Conservation (phyloP, 2,113 vertebrate genomes). For the Scatophagus argus region DNA sequence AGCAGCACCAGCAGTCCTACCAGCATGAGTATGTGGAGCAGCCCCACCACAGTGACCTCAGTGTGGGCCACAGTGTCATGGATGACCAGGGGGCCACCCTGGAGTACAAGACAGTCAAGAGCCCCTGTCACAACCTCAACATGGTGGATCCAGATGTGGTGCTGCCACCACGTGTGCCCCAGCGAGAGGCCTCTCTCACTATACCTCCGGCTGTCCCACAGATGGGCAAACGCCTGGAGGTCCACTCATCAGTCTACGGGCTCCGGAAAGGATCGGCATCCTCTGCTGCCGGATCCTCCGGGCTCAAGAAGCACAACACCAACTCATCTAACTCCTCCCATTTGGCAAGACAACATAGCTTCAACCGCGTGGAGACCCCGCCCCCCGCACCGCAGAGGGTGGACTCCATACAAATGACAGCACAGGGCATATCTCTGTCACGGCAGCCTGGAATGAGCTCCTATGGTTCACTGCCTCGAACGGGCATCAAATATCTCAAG, state of each 20-base stretch:
- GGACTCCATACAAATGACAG: slow-evolving; percentile 97
- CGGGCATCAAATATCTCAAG: slow-evolving; percentile 93
- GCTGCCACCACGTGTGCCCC: slow-evolving; percentile 95
- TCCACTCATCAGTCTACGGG: slow-evolving; percentile 92
- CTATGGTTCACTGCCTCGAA: slow-evolving; percentile 93
- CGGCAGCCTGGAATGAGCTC: slow-evolving; percentile 91
- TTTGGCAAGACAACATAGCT: slow-evolving; percentile 95
- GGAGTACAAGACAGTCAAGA: slow-evolving; percentile 96
- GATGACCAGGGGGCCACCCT: slow-evolving; percentile 95
- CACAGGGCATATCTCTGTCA: slow-evolving; percentile 88
- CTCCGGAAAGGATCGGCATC: slow-evolving; percentile 89
- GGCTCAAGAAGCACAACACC: slow-evolving; percentile 97
- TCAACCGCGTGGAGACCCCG: slow-evolving; percentile 92
- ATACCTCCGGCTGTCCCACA: slow-evolving; percentile 89
- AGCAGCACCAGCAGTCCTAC: slow-evolving; percentile 93
- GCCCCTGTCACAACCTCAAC: slow-evolving; percentile 89
- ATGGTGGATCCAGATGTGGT: slow-evolving; percentile 89
- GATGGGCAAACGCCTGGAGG: slow-evolving; percentile 94
- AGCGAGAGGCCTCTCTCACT: slow-evolving; percentile 94
- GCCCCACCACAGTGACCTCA: slow-evolving; percentile 86
- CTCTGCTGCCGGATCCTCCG: slow-evolving; percentile 77
- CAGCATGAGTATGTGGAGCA: slow-evolving; percentile 98
- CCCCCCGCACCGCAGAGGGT: slow-evolving; percentile 96
- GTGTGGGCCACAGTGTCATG: slow-evolving; percentile 86
- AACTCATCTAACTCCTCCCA: slow-evolving; percentile 99